Conservation (phyloP, 2,797 vertebrate species). For the Taeniopygia guttata region DNA sequence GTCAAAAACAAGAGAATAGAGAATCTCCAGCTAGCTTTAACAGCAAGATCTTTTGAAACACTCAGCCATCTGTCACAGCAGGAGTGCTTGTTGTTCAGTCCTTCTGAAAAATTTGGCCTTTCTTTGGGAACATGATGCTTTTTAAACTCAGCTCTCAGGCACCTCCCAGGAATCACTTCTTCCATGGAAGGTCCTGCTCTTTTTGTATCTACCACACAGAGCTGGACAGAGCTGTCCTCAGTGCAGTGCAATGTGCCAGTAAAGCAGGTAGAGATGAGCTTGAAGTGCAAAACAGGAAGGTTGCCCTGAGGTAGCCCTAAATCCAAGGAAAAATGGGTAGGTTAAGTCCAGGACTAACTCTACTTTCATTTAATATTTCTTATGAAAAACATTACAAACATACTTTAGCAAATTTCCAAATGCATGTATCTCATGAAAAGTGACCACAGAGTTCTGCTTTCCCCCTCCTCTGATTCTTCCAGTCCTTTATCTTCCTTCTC, state of each 20-base stretch:
- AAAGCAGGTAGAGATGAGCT: neutral
- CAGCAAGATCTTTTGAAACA: constrained; percentile 53
- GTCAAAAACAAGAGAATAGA: constrained; percentile 51
- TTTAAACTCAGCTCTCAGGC: neutral
- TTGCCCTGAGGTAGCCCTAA: neutral
- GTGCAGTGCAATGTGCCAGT: neutral
- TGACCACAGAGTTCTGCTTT: neutral
- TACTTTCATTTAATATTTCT: neutral
- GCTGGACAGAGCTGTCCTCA: neutral
- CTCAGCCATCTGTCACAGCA: constrained; percentile 60
- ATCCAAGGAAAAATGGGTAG: neutral
- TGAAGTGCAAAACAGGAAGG: neutral
- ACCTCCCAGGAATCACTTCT: neutral
- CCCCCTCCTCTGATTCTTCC: neutral
- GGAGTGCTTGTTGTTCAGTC: constrained; percentile 38
- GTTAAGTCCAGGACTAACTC: neutral
- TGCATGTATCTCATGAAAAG: neutral
- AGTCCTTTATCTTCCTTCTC: neutral
- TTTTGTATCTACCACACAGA: neutral
- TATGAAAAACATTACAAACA: neutral
- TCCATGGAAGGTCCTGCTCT: neutral
- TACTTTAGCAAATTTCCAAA: neutral
- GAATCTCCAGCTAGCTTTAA: constrained; percentile 45
- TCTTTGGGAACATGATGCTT: constrained; percentile 16
- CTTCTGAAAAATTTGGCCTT: constrained; percentile 46